Base-by-base conservation (phyloP, 2,888 invertebrate genomes). In the Cerceris rybyensis region DNA sequence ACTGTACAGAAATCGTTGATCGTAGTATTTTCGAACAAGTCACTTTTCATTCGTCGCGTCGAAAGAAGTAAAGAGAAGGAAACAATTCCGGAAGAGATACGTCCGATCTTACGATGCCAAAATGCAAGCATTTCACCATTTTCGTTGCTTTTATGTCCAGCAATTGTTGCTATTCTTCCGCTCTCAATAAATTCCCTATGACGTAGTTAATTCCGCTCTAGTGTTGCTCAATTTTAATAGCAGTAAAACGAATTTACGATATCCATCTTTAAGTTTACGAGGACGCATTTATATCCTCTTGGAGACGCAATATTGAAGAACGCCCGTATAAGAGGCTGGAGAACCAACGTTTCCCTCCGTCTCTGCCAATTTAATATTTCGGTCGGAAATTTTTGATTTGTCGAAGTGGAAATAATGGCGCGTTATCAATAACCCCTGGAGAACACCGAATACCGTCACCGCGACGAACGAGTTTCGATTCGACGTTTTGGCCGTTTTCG, bases 361-460 rank as follows among this genome's bases (percentile, higher is more conserved):
- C 67, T 66, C 54, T 67, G 42, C 16, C 49, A 16, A 28, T 79
- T 75, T 60, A 68, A 71, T 72, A 68, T 67, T 61, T 80, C 76
- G 61, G n/a, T 28, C 39, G 63, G 66, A 69, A 55, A 60, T 59
- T 67, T 76, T 64, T 58, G 64, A 46, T 54, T 50, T 52, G 67
- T n/a, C 64, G 52, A 52, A 41, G 68, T 54, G 72, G 70, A 70
- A 80, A 65, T 72, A 70, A 80, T 76, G 71, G 64, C 67, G 67
- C 61, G 70, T 76, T 76, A 73, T 76, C 81, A 73, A 81, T 81
- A 76, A 68, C 68, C 66, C 52, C 7, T 46, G 59, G 41, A 17
- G 58, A 43, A 59, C 28, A 28, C 28, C 28, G 28, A 28, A 28
- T 28, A 28, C 43, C 50, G 14, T 43, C 68, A 60, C 13, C 49